Evolutionary conservation across 2,888 invertebrate species (phyloP).

Genomic region (Arenicola marina): DNA sequence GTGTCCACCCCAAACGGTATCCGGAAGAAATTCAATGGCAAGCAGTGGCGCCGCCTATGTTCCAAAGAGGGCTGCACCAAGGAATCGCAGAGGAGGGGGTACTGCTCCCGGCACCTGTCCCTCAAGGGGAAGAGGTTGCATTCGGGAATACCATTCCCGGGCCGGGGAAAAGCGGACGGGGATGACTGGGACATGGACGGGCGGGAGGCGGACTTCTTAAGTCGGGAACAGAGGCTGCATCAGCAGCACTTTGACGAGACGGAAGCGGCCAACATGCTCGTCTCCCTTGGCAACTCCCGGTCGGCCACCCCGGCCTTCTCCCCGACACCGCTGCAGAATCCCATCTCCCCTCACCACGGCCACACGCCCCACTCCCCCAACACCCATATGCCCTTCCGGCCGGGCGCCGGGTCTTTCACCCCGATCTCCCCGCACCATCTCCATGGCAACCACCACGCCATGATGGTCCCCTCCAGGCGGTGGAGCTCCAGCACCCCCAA

Average conservation of each 20-base stretch:
- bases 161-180: slow-evolving; percentile 52
- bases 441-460: slow-evolving; percentile 35
- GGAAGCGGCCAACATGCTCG: slow-evolving; percentile 95
- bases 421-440: slow-evolving; percentile 70
- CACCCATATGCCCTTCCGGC: slow-evolving; percentile 70
- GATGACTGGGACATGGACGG: slow-evolving; percentile 69
- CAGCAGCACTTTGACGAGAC: slow-evolving; percentile 75
- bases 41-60: slow-evolving; percentile 97
- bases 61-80: slow-evolving; percentile 93
- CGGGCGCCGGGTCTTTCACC: slow-evolving; percentile 77
- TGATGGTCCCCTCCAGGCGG: slow-evolving; percentile 45
- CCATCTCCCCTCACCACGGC: slow-evolving; percentile 44
- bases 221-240: slow-evolving; percentile 69
- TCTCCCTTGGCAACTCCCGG: slow-evolving; percentile 89
- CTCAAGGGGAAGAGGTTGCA: slow-evolving; percentile 72
- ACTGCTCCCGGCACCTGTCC: slow-evolving; percentile 93
- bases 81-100: slow-evolving; percentile 96
- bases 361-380: slow-evolving; percentile 41
- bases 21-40: slow-evolving; percentile 98
- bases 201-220: slow-evolving; percentile 77
- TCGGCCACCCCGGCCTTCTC: slow-evolving; percentile 87
- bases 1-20: slow-evolving; percentile 89
- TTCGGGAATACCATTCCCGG: slow-evolving; percentile 37
- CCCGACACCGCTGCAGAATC: slow-evolving; percentile 46
- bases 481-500: slow-evolving; percentile 46